Conservation (phyloP, 2,888 invertebrate genomes). For the Luffia ferchaultella region DNA sequence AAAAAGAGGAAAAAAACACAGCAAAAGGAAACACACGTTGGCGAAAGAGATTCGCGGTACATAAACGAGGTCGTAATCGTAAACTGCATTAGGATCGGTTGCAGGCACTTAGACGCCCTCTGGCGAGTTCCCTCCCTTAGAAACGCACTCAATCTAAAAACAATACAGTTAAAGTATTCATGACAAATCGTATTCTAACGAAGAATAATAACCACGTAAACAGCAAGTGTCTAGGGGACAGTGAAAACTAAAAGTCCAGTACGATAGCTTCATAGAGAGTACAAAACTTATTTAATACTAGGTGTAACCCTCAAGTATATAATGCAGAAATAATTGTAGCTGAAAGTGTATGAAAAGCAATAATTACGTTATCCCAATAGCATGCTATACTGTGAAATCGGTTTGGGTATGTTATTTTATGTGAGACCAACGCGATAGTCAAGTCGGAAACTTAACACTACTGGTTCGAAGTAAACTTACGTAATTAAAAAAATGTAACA, state of each 20-base stretch:
- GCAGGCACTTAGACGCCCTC: slow-evolving; percentile 15
- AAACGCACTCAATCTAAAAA: slow-evolving; percentile 57
- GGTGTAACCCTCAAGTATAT: no score
- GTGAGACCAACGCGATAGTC: no score
- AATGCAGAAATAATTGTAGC: no score
- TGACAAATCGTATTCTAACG: slow-evolving; percentile 62
- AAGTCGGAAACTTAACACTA: no score
- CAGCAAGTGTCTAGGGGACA: slow-evolving; percentile 34
- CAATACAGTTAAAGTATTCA: slow-evolving; percentile 64
- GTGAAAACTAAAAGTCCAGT: background rate
- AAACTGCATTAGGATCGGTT: slow-evolving; percentile 30
- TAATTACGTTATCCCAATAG: no score
- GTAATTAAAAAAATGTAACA: no score
- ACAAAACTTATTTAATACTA: no score
- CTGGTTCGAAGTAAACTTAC: no score
- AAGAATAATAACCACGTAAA: slow-evolving; percentile 62
- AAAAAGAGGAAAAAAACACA: background rate
- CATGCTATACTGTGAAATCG: no score
- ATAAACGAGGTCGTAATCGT: slow-evolving; percentile 23
- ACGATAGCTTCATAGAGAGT: no score
- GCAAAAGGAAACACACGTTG: background rate
- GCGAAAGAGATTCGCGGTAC: slow-evolving; percentile 19
- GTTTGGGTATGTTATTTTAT: no score
- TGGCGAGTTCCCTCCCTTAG: slow-evolving; percentile 6
- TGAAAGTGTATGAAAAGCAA: no score